Evolutionary conservation across 2,113 vertebrate species (phyloP).

Genomic region (Enhydra lutris): DNA sequence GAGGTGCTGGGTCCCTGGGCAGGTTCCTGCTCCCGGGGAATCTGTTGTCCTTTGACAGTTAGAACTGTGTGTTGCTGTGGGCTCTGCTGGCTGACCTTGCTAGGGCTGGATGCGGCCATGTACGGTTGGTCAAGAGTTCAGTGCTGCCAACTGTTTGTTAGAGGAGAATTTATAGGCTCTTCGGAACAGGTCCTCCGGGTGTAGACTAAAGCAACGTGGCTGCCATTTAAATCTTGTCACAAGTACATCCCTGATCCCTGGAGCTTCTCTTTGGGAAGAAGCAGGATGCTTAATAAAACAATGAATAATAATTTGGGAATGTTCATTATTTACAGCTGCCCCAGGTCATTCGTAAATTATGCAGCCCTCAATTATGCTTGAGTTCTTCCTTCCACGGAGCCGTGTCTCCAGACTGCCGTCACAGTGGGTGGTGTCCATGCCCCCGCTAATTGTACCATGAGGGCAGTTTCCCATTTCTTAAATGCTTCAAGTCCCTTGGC

Average conservation of each 20-base stretch:
- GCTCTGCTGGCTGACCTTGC: not conserved
- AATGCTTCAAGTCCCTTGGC: not conserved
- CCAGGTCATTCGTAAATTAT: slow-evolving; percentile 66
- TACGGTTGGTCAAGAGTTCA: not conserved
- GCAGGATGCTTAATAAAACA: slow-evolving; percentile 45
- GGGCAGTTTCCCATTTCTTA: slow-evolving; percentile 14
- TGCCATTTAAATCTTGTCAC: slow-evolving; percentile 57
- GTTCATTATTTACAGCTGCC: slow-evolving; percentile 74
- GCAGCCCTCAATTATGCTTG: slow-evolving; percentile 32
- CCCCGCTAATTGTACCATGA: not conserved
- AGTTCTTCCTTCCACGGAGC: slow-evolving; percentile 27
- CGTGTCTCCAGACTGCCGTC: not conserved
- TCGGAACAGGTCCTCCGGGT: not conserved
- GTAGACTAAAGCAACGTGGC: not conserved
- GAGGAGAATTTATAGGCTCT: not conserved
- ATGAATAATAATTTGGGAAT: slow-evolving; percentile 60
- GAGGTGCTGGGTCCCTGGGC: not conserved
- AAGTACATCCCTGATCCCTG: slow-evolving; percentile 26
- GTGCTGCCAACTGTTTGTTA: not conserved
- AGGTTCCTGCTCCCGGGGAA: not conserved
- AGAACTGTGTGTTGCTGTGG: not conserved
- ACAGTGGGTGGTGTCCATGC: not conserved
- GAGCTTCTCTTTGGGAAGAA: slow-evolving; percentile 53
- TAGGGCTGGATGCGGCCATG: not conserved
- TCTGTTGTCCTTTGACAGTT: not conserved